Evolutionary conservation across 1,140 invertebrate genomes (phyloP).

Genomic region (Macrocentrus cingulum): DNA sequence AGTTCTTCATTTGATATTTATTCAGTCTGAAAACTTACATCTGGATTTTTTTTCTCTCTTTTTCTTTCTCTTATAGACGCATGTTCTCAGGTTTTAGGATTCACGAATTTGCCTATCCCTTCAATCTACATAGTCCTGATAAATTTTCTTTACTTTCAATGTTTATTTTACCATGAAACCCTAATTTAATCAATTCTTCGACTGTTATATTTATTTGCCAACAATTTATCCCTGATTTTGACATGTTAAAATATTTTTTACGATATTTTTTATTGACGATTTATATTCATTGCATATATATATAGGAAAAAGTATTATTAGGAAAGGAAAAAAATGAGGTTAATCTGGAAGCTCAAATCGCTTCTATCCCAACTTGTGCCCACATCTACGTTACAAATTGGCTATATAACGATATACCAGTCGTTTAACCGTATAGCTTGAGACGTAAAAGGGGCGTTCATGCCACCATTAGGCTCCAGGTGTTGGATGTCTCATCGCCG

Average conservation of each 20-base stretch:
- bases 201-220: too few species aligned
- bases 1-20: slow-evolving; percentile 38
- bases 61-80: too few species aligned
- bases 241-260: too few species aligned
- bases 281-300: neutral
- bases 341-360: slow-evolving; percentile 12
- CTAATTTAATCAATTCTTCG: neutral
- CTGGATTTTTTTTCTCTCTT: neutral
- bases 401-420: slow-evolving; percentile 25
- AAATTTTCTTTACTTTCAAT: slow-evolving; percentile 1
- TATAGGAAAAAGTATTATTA: neutral
- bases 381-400: slow-evolving; percentile 35
- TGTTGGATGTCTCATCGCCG: slow-evolving; percentile 41
- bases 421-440: slow-evolving; percentile 24
- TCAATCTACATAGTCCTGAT: neutral
- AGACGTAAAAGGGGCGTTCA: slow-evolving; percentile 12
- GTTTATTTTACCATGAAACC: neutral
- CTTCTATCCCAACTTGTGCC: slow-evolving; percentile 22
- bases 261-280: too few species aligned
- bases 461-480: slow-evolving; percentile 44
- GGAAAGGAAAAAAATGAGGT: slow-evolving; percentile 10
- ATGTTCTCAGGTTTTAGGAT: neutral
- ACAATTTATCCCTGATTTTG: too few species aligned
- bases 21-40: slow-evolving; percentile 29
- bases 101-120: neutral